phyloP scores from a whole-genome alignment of 2,797 vertebrate genomes.

The Sebastes cheni region DNA sequence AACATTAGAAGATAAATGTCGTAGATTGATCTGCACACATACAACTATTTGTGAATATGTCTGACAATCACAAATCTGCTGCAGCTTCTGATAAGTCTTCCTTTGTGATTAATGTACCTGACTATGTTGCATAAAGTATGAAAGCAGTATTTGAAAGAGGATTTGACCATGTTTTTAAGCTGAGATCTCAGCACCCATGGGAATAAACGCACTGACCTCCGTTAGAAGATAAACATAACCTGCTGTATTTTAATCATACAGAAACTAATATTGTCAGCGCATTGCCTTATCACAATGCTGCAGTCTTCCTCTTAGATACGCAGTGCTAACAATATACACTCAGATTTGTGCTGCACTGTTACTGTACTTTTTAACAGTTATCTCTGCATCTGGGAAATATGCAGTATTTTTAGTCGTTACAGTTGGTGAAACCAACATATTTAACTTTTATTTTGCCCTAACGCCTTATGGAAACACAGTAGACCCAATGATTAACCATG shows the following conservation, averaged over 20 bases:
- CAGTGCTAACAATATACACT: constrained; percentile 46
- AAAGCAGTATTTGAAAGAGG: not conserved
- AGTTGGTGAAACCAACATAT: not conserved
- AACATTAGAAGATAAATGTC: not conserved
- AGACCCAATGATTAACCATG: not conserved
- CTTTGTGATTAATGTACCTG: not conserved
- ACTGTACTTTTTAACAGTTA: constrained; percentile 17
- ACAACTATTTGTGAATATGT: not conserved
- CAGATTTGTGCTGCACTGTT: constrained; percentile 43
- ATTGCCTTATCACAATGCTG: constrained; percentile 63
- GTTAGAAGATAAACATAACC: constrained; percentile 32
- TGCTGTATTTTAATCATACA: constrained; percentile 37
- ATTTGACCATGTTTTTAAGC: not conserved
- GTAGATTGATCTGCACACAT: not conserved
- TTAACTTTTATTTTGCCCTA: not conserved
- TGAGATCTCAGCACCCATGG: not conserved
- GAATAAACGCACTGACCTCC: not conserved
- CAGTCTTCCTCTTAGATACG: constrained; percentile 67
- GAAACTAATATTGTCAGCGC: constrained; percentile 50
- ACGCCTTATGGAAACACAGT: not conserved
- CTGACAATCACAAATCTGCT: not conserved
- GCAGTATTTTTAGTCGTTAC: constrained; percentile 3
- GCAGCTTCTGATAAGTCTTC: not conserved
- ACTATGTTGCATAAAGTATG: not conserved
- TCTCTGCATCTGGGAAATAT: constrained; percentile 14